Evolutionary conservation across 1,140 invertebrate genomes (phyloP).

Genomic region (Bombyx mandarina): DNA sequence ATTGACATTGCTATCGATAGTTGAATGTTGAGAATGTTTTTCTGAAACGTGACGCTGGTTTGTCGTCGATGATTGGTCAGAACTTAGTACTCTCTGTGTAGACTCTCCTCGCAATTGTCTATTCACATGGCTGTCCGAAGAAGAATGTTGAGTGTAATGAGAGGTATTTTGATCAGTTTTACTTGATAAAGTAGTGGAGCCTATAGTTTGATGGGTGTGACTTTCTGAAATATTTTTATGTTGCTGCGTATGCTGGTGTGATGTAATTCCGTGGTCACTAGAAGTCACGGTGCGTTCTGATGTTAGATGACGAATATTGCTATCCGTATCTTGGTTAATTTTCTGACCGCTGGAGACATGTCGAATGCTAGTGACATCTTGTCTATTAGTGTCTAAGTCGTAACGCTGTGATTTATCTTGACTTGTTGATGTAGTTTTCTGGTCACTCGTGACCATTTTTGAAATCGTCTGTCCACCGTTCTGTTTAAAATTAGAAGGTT

Average conservation of each 20-base stretch:
- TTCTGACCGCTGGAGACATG: too few species aligned
- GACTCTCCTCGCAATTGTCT: constrained; percentile 4
- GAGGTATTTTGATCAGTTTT: constrained; percentile 13
- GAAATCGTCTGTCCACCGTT: constrained; percentile 14
- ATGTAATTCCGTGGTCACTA: too few species aligned
- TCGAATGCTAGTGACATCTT: too few species aligned
- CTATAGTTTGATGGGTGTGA: constrained; percentile 17
- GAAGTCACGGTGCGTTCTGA: too few species aligned
- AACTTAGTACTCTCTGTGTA: constrained; percentile 17
- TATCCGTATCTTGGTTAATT: too few species aligned
- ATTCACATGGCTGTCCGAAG: constrained; percentile 7
- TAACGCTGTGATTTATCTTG: neutral
- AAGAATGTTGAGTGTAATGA: constrained; percentile 11
- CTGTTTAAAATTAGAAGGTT: constrained; percentile 6
- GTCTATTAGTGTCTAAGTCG: too few species aligned
- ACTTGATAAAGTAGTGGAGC: constrained; percentile 25
- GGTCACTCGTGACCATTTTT: constrained; percentile 17
- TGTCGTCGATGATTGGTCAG: constrained; percentile 2
- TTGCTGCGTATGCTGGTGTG: constrained; percentile 9
- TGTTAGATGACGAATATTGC: too few species aligned
- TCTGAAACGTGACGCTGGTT: constrained; percentile 3
- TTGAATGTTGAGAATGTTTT: constrained; percentile 14
- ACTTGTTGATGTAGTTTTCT: constrained; percentile 7
- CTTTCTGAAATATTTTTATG: constrained; percentile 9
- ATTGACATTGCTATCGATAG: constrained; percentile 6